Evolutionary conservation across 2,797 vertebrate species (phyloP).

Genomic region (Thunnus albacares): DNA sequence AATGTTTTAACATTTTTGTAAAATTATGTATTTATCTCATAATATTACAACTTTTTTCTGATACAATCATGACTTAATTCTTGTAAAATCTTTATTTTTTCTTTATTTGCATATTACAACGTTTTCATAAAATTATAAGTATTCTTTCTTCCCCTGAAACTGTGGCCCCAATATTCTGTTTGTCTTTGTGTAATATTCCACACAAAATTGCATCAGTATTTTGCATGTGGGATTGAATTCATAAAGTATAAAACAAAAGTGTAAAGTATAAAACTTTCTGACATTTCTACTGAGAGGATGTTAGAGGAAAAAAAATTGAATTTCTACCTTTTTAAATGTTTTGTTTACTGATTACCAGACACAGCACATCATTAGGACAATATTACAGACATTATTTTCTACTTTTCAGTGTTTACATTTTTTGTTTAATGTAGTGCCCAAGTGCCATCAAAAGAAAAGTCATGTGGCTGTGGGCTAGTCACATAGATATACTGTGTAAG

Average conservation of each 20-base stretch:
- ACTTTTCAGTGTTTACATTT: constrained; percentile 57
- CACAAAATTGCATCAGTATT: background rate
- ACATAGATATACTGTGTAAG: constrained; percentile 17
- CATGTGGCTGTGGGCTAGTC: constrained; percentile 46
- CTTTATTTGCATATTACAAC: background rate
- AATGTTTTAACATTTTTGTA: background rate
- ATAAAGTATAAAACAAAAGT: constrained; percentile 2
- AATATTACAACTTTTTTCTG: background rate
- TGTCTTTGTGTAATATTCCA: background rate
- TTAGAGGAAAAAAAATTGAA: background rate
- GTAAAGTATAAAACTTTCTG: background rate
- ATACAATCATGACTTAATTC: background rate
- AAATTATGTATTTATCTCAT: background rate
- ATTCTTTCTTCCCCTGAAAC: background rate
- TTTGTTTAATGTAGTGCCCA: constrained; percentile 46
- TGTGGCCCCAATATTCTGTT: background rate
- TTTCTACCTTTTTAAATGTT: constrained; percentile 5
- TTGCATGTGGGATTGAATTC: constrained; percentile 28
- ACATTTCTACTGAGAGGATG: constrained; percentile 9
- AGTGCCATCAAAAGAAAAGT: constrained; percentile 56
- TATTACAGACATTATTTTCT: constrained; percentile 1
- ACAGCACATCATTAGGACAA: background rate
- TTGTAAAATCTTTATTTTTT: background rate
- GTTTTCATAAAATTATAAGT: background rate
- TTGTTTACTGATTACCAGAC: constrained; percentile 10